These are phyloP conservation scores for Psilopsiagon aurifrons DNA, from an alignment of 2,113 vertebrate species.

Conservation along the genomic window DNA sequence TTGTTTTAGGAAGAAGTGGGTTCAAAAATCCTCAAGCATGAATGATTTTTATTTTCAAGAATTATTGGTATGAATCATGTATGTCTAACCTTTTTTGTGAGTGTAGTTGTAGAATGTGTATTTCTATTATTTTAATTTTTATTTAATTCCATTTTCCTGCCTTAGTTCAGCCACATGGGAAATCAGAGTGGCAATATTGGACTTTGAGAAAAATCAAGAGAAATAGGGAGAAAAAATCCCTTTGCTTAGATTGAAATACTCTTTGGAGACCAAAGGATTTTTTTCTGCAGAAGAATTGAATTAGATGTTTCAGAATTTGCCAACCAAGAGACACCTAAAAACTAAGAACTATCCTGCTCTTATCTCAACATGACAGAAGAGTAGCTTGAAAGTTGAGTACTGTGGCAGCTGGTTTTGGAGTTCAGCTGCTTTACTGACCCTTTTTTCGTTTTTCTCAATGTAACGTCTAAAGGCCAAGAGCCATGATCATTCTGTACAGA, in stretches of 20 bases:
- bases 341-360: neutral
- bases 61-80: neutral
- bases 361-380: neutral
- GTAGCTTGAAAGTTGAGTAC: neutral
- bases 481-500: neutral
- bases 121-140: neutral
- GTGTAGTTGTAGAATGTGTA: neutral
- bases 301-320: neutral
- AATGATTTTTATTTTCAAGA: neutral
- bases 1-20: neutral
- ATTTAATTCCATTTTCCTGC: neutral
- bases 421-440: neutral
- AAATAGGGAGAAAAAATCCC: neutral
- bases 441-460: neutral
- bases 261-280: neutral
- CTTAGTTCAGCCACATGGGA: neutral
- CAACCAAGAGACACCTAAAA: neutral
- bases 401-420: neutral
- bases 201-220: neutral
- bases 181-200: neutral
- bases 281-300: neutral
- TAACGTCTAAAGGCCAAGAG: neutral
- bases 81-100: neutral
- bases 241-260: neutral
- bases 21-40: neutral